Evolutionary conservation across 2,113 vertebrate genomes (phyloP).

Genomic region (Gallinago jamesoni): DNA sequence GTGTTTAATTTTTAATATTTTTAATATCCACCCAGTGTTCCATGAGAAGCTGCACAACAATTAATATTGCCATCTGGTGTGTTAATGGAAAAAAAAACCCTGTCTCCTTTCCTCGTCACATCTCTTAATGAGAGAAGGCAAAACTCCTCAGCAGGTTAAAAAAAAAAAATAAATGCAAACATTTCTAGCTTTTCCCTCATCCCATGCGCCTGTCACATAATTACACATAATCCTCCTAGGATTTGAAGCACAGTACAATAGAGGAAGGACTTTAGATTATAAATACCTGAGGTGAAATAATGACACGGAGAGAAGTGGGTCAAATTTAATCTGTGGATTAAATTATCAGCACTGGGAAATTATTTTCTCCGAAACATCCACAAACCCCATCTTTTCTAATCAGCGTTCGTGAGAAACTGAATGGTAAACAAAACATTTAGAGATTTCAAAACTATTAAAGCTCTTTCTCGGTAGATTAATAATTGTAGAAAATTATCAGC

Average conservation of each 20-base stretch:
- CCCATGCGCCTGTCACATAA: background rate
- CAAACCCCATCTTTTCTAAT: background rate
- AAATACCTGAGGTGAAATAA: constrained; percentile 43
- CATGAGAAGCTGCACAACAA: background rate
- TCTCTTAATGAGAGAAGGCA: constrained; percentile 2
- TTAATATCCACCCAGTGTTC: background rate
- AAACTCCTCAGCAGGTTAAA: constrained; percentile 24
- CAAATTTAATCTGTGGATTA: constrained; percentile 53
- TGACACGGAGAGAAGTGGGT: constrained; percentile 19
- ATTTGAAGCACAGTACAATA: constrained; percentile 2
- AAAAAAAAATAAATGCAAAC: background rate
- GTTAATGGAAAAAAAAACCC: background rate
- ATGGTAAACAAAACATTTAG: background rate
- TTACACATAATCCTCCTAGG: constrained; percentile 46
- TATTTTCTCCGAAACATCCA: background rate
- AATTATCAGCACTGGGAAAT: background rate
- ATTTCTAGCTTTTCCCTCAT: constrained; percentile 3
- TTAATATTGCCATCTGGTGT: background rate
- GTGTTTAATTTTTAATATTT: background rate
- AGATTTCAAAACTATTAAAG: background rate
- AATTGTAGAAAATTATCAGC: background rate
- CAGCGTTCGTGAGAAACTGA: background rate
- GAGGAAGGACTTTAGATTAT: constrained; percentile 10
- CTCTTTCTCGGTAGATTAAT: background rate
- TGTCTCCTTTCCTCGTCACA: background rate